Evolutionary conservation across 2,888 invertebrate species (phyloP), one percentile per base, ranked within the genome.

Genomic region (Nymphalis polychloros): DNA sequence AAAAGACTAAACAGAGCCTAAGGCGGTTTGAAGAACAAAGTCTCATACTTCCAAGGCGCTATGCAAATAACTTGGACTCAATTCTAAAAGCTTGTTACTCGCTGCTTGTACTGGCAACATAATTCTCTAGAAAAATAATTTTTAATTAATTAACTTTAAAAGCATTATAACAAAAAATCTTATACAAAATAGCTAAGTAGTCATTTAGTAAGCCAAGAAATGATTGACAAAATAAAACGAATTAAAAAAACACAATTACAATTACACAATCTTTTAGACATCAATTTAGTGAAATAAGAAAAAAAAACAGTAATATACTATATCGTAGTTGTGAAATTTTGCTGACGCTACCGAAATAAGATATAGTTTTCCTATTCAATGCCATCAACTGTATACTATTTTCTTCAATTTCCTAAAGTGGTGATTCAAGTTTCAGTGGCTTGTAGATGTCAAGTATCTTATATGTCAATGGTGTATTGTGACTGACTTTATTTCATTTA

Each of bases 351-450:
- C 68, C 55, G 48, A 50, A 63, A 69, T 70, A 59, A 66, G 64
- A 70, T 65, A 68, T 64, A 69, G 69, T 68, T 69, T 64, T 70
- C 64, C 63, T 68, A 64, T 69, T 70, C 70, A 69, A 69, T 71
- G 66, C 64, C 66, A 67, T 72, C 71, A 72, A 62, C 68, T 53
- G 69, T 72, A 69, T 69, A 63, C 63, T 63, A 67, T 66, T 66
- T 68, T 64, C 65, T 68, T 67, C 72, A 73, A 73, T 73, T 72
- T 73, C 66, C 68, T 72, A 72, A 73, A 73, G 72, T 73, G 70
- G 69, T 66, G 65, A 59, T 62, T 61, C 67, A 53, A 57, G 67
- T 69, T 69, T 59, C 50, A 52, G 64, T 69, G 55, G 52, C 63
- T 65, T 59, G 59, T 59, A 64, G 48, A 41, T 61, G 20, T 35